These are phyloP conservation scores for Nerophis lumbriciformis DNA, from an alignment of 2,113 vertebrate genomes.

Conservation along the genomic window DNA sequence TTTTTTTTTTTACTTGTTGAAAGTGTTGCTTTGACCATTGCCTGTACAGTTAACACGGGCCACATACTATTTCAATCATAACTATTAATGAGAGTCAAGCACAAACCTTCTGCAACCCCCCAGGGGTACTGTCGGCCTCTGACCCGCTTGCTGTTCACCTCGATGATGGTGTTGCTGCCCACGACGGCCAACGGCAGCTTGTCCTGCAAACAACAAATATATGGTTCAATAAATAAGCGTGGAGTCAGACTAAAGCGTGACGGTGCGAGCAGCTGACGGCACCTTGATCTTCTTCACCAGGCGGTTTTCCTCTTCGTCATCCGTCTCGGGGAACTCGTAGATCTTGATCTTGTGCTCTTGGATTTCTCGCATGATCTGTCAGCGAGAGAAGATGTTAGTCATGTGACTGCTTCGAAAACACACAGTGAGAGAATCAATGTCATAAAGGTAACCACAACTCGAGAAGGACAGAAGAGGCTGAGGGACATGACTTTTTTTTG, in stretches of 20 bases:
- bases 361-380: constrained; percentile 97
- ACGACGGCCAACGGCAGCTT: constrained; percentile 97
- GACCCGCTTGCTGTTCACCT: constrained; percentile 91
- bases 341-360: constrained; percentile 99
- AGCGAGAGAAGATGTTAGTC: constrained; percentile 19
- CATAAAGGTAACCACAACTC: not conserved
- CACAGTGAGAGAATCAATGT: no score
- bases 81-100: not conserved
- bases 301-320: constrained; percentile 96
- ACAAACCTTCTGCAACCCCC: constrained; percentile 96
- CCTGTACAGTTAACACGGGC: no score
- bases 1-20: no score
- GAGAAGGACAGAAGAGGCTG: not conserved
- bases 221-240: not conserved
- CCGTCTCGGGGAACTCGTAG: constrained; percentile 98
- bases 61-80: not conserved
- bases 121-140: constrained; percentile 97
- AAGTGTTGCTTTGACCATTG: no score
- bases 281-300: constrained; percentile 98
- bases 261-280: not conserved
- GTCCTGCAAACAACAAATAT: constrained; percentile 69
- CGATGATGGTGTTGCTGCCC: constrained; percentile 97
- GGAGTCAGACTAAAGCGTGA: not conserved
- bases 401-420: not conserved
- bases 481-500: not conserved